Evolutionary conservation across 1,140 invertebrate genomes (phyloP).

Genomic region (Neotoxoptera formosana): DNA sequence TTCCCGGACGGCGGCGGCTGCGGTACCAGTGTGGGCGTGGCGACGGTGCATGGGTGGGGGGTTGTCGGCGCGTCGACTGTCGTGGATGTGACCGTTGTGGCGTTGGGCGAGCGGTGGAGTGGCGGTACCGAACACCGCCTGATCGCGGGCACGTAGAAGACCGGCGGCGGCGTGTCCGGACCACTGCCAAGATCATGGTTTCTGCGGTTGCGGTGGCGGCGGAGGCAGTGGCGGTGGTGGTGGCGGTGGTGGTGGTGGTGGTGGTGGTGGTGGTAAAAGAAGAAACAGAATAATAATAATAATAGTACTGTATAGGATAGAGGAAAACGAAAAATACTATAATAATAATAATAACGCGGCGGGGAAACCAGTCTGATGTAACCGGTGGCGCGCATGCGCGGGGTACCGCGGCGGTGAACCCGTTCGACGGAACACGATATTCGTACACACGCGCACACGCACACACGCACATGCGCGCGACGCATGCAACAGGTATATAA

Average conservation of each 20-base stretch:
- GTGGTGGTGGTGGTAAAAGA: background rate
- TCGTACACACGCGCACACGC: slow-evolving; percentile 6
- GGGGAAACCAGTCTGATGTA: slow-evolving; percentile 49
- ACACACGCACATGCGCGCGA: background rate
- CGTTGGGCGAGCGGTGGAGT: background rate
- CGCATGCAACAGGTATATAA: slow-evolving; percentile 2
- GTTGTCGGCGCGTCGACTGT: background rate
- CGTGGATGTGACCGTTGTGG: background rate
- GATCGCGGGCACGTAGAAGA: background rate
- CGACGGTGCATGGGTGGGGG: background rate
- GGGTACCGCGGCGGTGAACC: background rate
- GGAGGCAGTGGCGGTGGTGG: too few species aligned
- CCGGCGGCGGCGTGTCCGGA: background rate
- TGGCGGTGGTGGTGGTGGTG: too few species aligned
- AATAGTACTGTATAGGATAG: background rate
- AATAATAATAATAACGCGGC: background rate
- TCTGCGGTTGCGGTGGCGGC: background rate
- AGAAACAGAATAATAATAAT: background rate
- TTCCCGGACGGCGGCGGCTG: background rate
- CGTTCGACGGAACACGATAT: slow-evolving; percentile 38
- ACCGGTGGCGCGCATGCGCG: slow-evolving; percentile 46
- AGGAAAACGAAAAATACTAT: background rate
- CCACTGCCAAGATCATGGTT: slow-evolving; percentile 53
- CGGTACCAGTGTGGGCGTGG: background rate
- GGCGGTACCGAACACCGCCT: background rate